A percentile compares a stretch with the other conserved stretches of the same genome.
These are phyloP conservation scores for Ophthalmolycus amberensis DNA, from an alignment of 2,113 vertebrate species.

Conservation along the genomic window DNA sequence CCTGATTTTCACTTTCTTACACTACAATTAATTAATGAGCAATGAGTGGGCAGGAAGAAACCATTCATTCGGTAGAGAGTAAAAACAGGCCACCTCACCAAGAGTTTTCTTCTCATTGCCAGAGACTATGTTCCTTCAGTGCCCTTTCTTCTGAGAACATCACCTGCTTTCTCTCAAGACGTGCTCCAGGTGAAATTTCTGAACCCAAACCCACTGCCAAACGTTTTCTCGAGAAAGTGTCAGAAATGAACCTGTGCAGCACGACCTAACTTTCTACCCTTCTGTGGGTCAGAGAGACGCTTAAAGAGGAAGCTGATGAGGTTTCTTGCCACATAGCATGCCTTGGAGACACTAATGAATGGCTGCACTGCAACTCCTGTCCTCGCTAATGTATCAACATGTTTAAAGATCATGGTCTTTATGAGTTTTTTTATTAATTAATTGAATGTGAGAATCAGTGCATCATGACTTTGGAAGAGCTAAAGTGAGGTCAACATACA, in stretches of 20 bases:
- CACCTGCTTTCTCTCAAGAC: constrained; percentile 34
- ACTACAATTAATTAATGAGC: not conserved
- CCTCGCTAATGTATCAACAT: not conserved
- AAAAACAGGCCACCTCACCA: constrained; percentile 12
- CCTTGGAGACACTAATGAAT: constrained; percentile 29
- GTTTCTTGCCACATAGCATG: constrained; percentile 30
- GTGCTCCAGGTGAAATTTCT: constrained; percentile 51
- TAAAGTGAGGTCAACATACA: constrained; percentile 5
- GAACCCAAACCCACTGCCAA: constrained; percentile 71
- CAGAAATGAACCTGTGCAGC: constrained; percentile 15
- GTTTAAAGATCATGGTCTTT: not conserved
- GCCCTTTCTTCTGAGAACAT: constrained; percentile 50
- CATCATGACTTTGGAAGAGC: not conserved
- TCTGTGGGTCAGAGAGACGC: constrained; percentile 28
- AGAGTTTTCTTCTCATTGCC: constrained; percentile 19
- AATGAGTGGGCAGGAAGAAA: constrained; percentile 25
- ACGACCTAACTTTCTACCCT: not conserved
- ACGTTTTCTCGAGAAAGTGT: constrained; percentile 46
- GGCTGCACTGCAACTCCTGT: constrained; percentile 30
- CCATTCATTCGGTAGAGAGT: constrained; percentile 1
- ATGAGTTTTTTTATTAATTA: not conserved
- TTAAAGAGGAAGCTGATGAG: constrained; percentile 1
- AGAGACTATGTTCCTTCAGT: constrained; percentile 40
- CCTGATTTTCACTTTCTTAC: constrained; percentile 18
- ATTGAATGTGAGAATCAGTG: not conserved